These are phyloP conservation scores for Stenchaetothrips biformis DNA, from an alignment of 2,888 invertebrate species.

Conservation along the genomic window DNA sequence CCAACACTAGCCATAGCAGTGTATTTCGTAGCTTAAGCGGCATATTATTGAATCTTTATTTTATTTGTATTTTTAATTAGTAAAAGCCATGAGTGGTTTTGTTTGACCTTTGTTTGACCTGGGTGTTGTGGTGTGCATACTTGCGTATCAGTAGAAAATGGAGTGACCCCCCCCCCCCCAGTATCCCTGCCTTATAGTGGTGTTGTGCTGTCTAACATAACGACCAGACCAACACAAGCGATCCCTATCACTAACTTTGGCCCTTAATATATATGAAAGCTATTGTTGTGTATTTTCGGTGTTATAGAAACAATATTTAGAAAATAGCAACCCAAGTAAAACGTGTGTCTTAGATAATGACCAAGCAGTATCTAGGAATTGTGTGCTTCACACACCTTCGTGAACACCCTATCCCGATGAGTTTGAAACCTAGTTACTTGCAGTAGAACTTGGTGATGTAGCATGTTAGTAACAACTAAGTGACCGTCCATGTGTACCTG, in stretches of 20 bases:
- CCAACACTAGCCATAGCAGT: constrained; percentile 15
- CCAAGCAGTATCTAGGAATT: constrained; percentile 21
- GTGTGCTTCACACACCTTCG: constrained; percentile 13
- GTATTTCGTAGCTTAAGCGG: constrained; percentile 22
- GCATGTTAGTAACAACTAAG: constrained; percentile 20
- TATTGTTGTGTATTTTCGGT: constrained; percentile 25
- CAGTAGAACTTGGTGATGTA: constrained; percentile 12
- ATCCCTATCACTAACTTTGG: constrained; percentile 4
- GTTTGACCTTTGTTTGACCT: constrained; percentile 26
- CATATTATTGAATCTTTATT: constrained; percentile 21
- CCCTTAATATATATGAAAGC: constrained; percentile 23
- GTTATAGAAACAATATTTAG: constrained; percentile 18
- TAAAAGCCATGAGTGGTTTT: constrained; percentile 23
- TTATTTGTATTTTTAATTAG: constrained; percentile 12
- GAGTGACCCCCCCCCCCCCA: constrained; percentile 15
- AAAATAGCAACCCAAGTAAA: constrained; percentile 2
- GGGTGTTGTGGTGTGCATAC: constrained; percentile 33
- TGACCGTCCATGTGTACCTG: constrained; percentile 11
- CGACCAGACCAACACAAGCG: constrained; percentile 22
- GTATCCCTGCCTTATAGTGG: constrained; percentile 22
- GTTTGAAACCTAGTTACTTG: constrained; percentile 9
- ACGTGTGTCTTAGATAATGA: constrained; percentile 7
- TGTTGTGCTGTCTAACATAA: constrained; percentile 23
- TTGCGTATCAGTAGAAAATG: constrained; percentile 25
- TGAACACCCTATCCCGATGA: neutral